A percentile compares a stretch with the other conserved stretches of the same genome.
phyloP scores from a whole-genome alignment of 2,797 vertebrate species.

The Enteromius trimaculatus region DNA sequence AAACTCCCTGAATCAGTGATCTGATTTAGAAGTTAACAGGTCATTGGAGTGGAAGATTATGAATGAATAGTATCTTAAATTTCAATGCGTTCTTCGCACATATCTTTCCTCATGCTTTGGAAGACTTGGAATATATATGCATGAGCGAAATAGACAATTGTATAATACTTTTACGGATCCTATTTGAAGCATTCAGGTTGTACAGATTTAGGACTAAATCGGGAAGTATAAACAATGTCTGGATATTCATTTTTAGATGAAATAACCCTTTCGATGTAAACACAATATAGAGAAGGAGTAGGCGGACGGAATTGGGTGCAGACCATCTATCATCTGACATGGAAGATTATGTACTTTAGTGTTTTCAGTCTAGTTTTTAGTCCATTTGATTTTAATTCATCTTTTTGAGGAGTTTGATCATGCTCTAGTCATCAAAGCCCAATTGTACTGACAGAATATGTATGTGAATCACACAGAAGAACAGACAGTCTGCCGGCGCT shows the following conservation, averaged over 20 bases:
- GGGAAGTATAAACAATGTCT: neutral
- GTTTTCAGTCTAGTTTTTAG: neutral
- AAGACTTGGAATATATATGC: neutral
- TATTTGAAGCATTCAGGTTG: neutral
- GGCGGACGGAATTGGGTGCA: neutral
- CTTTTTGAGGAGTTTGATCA: constrained; percentile 25
- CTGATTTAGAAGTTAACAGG: neutral
- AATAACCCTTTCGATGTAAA: neutral
- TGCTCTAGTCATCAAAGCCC: constrained; percentile 8
- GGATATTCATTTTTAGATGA: neutral
- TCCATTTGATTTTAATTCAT: neutral
- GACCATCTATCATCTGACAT: constrained; percentile 20
- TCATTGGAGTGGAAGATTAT: constrained; percentile 1
- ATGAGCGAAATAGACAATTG: neutral
- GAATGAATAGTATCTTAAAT: neutral
- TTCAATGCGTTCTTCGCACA: neutral
- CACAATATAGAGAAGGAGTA: neutral
- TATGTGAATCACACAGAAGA: constrained; percentile 16
- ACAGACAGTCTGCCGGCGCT: constrained; percentile 8
- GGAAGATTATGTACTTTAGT: neutral
- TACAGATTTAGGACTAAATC: neutral
- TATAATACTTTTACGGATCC: neutral
- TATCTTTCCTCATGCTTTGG: neutral
- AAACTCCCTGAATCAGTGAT: neutral
- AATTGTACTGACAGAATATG: constrained; percentile 29